Conservation (phyloP, 2,113 vertebrate genomes). For the Nanger granti region DNA sequence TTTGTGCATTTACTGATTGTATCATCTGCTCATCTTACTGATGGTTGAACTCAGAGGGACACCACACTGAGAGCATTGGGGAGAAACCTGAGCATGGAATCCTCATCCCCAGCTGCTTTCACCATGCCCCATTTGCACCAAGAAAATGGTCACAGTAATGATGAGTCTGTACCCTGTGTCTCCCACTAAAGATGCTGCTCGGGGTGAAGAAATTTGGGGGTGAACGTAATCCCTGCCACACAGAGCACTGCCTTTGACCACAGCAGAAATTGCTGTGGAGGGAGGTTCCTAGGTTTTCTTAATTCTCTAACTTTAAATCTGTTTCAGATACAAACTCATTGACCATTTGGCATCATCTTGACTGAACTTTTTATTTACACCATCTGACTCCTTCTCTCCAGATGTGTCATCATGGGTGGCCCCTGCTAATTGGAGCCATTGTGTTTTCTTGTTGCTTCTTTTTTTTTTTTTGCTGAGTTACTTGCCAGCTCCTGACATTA, state of each 20-base stretch:
- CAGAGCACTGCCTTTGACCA: not conserved
- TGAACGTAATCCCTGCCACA: constrained; percentile 30
- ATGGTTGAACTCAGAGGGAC: not conserved
- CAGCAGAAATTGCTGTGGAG: not conserved
- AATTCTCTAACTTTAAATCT: constrained; percentile 56
- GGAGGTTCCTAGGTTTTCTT: constrained; percentile 55
- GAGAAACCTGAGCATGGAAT: not conserved
- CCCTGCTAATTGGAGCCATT: constrained; percentile 46
- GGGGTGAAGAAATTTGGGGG: not conserved
- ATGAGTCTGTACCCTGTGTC: not conserved
- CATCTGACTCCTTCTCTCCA: constrained; percentile 56
- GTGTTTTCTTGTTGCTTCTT: constrained; percentile 39
- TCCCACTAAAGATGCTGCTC: not conserved
- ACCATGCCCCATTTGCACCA: not conserved
- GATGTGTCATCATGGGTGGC: constrained; percentile 70
- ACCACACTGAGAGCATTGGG: not conserved
- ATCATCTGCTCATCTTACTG: not conserved
- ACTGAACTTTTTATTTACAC: not conserved
- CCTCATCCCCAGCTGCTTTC: not conserved
- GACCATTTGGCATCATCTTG: not conserved
- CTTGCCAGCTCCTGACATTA: constrained; percentile 54
- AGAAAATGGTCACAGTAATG: not conserved
- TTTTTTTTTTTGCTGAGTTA: not conserved
- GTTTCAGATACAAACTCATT: constrained; percentile 60
- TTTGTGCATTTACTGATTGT: not conserved